Evolutionary conservation across 2,888 invertebrate species (phyloP), one percentile per base, ranked within the genome.

Genomic region (Gonocerus acuteangulatus): DNA sequence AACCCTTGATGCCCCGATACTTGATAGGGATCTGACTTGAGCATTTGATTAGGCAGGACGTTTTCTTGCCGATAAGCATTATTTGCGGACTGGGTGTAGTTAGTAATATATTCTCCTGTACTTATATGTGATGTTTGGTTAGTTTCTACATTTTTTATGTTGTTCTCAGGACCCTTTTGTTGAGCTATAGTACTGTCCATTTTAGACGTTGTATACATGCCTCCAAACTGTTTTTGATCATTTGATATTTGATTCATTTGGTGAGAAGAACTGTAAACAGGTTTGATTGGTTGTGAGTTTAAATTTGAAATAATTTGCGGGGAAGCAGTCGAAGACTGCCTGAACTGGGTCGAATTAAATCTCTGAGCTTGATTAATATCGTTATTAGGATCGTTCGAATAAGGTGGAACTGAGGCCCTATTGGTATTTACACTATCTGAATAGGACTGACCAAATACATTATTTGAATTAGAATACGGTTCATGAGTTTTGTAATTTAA

Each of bases 401-500:
- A 42, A 1, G 54, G 54, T 0, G 22, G 42, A 21, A 42, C 23
- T 11, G 36, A 11, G 2, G 39, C 54, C 11, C 54, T 54, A n/a
- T 42, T 34, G 18, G 39, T 22, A 39, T 39, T 39, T n/a, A n/a
- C 22, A 16, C 39, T 39, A 15, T 54, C 54, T 2, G 54, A 22
- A 57, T 45, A 45, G 16, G 42, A 7, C 15, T 57, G 57, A 16
- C 47, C 47, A 47, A 45, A 57, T 27, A 27, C 45, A 27, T 23
- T 18, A 57, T 57, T 57, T 19, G 57, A 22, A 57, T 57, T 57
- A 27, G 47, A 18, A 47, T 57, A 57, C 1, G 45, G 16, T 2
- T 54, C 48, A 21, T 27, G 54, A 16, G 51, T 11, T 45, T 52
- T 61, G 34, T 54, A 61, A 52, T 61, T 52, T 39, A 49, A 44